Conservation (phyloP, 64 coral and sea anemone species). For the Pocillopora verrucosa region DNA sequence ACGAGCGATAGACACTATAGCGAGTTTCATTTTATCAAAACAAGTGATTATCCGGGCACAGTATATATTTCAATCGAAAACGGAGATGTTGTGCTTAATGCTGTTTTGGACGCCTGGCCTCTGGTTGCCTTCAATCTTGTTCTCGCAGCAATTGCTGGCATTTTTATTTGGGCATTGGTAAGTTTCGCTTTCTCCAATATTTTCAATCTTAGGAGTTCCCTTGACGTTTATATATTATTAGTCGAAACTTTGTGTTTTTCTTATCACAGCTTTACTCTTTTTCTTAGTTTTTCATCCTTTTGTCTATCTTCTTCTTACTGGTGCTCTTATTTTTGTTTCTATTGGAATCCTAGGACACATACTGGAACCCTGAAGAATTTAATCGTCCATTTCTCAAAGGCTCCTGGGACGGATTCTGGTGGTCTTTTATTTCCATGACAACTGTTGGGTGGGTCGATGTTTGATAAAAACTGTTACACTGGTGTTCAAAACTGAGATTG, state of each 20-base stretch:
- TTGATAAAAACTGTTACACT: too few relatives aligned
- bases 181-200: neutral
- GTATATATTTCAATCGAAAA: slow-evolving; percentile 9
- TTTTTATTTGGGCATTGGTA: slow-evolving; percentile 18
- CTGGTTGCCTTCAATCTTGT: slow-evolving; percentile 1
- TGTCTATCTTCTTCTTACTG: too few relatives aligned
- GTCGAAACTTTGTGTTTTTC: too few relatives aligned
- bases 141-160: neutral
- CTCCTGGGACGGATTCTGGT: slow-evolving; percentile 70
- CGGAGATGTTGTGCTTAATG: neutral
- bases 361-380: slow-evolving; percentile 44
- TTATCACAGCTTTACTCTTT: too few relatives aligned
- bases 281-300: too few relatives aligned
- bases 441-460: slow-evolving; percentile 38
- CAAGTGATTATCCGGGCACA: slow-evolving; percentile 38
- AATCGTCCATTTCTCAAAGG: slow-evolving; percentile 46
- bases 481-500: too few relatives aligned
- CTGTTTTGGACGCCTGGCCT: neutral
- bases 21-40: neutral
- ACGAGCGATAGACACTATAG: neutral
- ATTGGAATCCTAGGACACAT: neutral
- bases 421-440: slow-evolving; percentile 64
- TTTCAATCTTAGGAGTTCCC: too few relatives aligned
- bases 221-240: too few relatives aligned
- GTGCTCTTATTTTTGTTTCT: too few relatives aligned